A percentile compares a stretch with the other conserved stretches of the same genome.
Conservation (phyloP, 2,113 vertebrate genomes). For the Setophaga petechia region DNA sequence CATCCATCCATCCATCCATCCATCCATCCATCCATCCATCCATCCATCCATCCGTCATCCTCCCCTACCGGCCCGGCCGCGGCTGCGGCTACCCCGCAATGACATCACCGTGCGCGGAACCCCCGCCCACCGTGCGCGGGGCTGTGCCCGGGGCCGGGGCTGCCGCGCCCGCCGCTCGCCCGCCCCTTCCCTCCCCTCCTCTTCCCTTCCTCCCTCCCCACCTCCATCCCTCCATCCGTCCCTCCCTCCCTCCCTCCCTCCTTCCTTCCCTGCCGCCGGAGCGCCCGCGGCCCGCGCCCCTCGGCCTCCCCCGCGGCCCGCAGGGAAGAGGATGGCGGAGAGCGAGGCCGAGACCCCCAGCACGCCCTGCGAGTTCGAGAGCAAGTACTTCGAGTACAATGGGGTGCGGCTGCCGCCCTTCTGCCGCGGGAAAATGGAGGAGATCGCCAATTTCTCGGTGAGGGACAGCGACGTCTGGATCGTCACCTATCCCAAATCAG, state of each 20-base stretch:
- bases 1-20: fast-evolving
- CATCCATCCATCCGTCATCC: not conserved
- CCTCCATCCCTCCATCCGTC: not conserved
- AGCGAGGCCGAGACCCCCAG: slow-evolving; percentile 95
- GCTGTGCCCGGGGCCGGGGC: not conserved
- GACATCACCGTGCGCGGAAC: slow-evolving; percentile 76
- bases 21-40: not conserved
- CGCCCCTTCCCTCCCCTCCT: not conserved
- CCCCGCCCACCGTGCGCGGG: not conserved
- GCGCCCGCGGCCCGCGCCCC: not conserved
- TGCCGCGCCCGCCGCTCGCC: not conserved
- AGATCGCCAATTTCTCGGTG: slow-evolving; percentile 92
- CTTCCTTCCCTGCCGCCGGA: not conserved
- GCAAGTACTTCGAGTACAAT: slow-evolving; percentile 97
- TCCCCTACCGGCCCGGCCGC: no score
- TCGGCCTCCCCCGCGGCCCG: not conserved
- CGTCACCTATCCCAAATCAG: slow-evolving; percentile 96
- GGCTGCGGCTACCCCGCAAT: slow-evolving; percentile 28
- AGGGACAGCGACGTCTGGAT: slow-evolving; percentile 96
- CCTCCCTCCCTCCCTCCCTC: no score
- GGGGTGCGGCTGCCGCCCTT: slow-evolving; percentile 96
- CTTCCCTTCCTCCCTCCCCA: not conserved
- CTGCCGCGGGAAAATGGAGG: slow-evolving; percentile 97
- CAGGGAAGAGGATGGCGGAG: slow-evolving; percentile 87
- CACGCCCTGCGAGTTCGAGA: slow-evolving; percentile 96